phyloP scores from a whole-genome alignment of 2,888 invertebrate species.

The Tethea ocularis region DNA sequence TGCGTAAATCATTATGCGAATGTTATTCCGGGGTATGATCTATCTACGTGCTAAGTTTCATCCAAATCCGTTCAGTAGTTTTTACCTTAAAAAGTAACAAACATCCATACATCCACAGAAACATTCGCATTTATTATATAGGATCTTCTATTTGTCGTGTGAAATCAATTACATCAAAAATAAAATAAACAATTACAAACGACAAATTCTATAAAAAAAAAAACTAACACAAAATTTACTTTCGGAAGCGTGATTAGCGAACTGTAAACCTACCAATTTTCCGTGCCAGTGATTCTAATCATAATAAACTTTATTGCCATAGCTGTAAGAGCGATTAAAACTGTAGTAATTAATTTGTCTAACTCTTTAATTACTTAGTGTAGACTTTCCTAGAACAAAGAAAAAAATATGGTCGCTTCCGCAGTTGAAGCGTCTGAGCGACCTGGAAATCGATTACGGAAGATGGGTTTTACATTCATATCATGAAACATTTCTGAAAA shows the following conservation, averaged over 20 bases:
- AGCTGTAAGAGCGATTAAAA: not conserved
- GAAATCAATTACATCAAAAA: no score
- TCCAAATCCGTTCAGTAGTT: no score
- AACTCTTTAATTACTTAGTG: constrained; percentile 1
- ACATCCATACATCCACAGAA: no score
- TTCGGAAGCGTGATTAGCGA: constrained; percentile 13
- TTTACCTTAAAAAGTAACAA: no score
- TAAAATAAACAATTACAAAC: not conserved
- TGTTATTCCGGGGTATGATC: no score
- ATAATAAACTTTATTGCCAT: constrained; percentile 9
- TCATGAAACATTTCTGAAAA: no score
- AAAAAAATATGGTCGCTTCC: constrained; percentile 2
- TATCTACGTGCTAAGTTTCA: no score
- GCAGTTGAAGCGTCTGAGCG: not conserved
- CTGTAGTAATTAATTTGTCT: not conserved
- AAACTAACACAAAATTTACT: constrained; percentile 2
- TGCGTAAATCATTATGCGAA: no score
- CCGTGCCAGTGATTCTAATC: constrained; percentile 3
- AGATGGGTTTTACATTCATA: no score
- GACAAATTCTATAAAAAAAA: not conserved
- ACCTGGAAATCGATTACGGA: constrained; percentile 6
- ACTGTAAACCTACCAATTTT: not conserved
- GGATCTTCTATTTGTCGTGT: no score
- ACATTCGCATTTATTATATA: no score
- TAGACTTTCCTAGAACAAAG: constrained; percentile 10